Evolutionary conservation across 2,888 invertebrate genomes (phyloP).

Genomic region (Ochropacha duplaris): DNA sequence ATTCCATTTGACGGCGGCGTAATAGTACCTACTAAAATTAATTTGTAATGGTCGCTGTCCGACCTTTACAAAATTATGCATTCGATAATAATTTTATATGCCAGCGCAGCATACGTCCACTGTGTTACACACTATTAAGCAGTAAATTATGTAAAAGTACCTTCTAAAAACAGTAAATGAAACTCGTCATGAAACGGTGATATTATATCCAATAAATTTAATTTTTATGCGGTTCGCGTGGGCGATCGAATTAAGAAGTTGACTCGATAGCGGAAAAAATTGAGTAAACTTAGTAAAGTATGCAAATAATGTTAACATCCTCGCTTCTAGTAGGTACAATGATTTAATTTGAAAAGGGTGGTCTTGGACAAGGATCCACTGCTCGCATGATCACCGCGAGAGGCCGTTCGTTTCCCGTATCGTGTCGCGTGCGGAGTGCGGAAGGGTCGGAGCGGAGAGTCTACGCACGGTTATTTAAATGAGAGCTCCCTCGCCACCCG

Average conservation of each 20-base stretch:
- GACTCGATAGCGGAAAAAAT: background rate
- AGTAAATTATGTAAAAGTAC: background rate
- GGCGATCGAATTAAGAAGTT: slow-evolving; percentile 9
- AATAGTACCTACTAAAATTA: slow-evolving; percentile 62
- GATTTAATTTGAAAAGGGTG: background rate
- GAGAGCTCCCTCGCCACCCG: slow-evolving; percentile 79
- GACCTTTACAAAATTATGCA: slow-evolving; percentile 39
- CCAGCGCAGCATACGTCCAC: background rate
- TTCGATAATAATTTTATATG: background rate
- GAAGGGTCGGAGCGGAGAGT: slow-evolving; percentile 40
- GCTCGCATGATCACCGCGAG: slow-evolving; percentile 23
- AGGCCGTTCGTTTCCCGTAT: slow-evolving; percentile 14
- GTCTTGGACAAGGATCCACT: background rate
- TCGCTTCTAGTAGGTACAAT: background rate
- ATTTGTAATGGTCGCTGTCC: slow-evolving; percentile 58
- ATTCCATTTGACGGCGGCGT: slow-evolving; percentile 61
- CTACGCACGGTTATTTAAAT: slow-evolving; percentile 73
- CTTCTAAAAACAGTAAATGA: slow-evolving; percentile 18
- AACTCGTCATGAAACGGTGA: slow-evolving; percentile 20
- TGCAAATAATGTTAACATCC: background rate
- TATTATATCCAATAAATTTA: slow-evolving; percentile 11
- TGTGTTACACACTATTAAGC: background rate
- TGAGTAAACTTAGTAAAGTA: background rate
- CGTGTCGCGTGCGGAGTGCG: slow-evolving; percentile 30
- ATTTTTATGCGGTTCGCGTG: slow-evolving; percentile 26